A percentile compares a stretch with the other conserved stretches of the same genome.
phyloP scores from a whole-genome alignment of 2,888 invertebrate genomes.

The Aporophyla lueneburgensis region DNA sequence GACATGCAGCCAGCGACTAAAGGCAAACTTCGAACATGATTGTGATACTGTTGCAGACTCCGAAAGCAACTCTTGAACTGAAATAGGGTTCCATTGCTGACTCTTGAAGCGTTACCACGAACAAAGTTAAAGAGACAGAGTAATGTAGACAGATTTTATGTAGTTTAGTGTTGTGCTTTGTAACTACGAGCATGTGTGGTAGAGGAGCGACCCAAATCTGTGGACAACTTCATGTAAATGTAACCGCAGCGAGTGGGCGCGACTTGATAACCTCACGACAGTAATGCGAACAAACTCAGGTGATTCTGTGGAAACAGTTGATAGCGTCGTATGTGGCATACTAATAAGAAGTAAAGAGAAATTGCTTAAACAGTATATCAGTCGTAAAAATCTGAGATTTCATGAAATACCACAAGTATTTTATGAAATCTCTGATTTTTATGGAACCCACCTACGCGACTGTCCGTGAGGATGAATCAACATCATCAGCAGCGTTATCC shows the following conservation, averaged over 20 bases:
- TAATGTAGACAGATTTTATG: slow-evolving; percentile 46
- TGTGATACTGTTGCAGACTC: slow-evolving; percentile 30
- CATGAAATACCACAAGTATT: background rate
- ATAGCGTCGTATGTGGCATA: slow-evolving; percentile 60
- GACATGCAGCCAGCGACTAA: slow-evolving; percentile 50
- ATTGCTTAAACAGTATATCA: slow-evolving; percentile 41
- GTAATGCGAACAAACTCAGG: slow-evolving; percentile 43
- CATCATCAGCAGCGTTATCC: background rate
- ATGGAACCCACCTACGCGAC: background rate
- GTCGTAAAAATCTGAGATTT: slow-evolving; percentile 30
- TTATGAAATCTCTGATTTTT: background rate
- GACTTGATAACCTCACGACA: slow-evolving; percentile 66
- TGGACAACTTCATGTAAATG: slow-evolving; percentile 58
- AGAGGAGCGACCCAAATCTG: slow-evolving; percentile 53
- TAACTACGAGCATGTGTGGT: slow-evolving; percentile 34
- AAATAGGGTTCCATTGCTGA: slow-evolving; percentile 57
- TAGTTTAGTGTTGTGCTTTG: slow-evolving; percentile 1
- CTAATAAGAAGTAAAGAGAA: slow-evolving; percentile 50
- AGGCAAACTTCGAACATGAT: slow-evolving; percentile 42
- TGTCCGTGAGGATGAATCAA: slow-evolving; percentile 22
- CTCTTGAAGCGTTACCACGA: background rate
- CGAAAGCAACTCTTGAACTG: slow-evolving; percentile 8
- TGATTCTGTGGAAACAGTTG: slow-evolving; percentile 58
- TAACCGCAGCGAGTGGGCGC: slow-evolving; percentile 68
- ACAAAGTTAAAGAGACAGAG: slow-evolving; percentile 17